A percentile compares a stretch with the other conserved stretches of the same genome.
These are phyloP conservation scores for Lepeophtheirus nordmannii DNA, from an alignment of 2,888 invertebrate species.

Conservation along the genomic window DNA sequence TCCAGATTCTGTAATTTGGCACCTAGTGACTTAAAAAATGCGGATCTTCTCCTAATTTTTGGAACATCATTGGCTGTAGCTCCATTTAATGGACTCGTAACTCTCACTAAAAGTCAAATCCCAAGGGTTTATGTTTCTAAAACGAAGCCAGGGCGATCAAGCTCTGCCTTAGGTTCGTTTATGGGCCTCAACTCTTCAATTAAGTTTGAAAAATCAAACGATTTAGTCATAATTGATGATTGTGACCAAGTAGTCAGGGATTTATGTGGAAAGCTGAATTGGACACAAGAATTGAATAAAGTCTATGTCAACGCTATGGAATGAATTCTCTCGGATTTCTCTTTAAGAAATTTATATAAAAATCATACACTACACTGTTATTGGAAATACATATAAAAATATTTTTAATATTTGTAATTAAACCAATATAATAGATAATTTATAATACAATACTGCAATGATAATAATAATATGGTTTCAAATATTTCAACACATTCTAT, in stretches of 20 bases:
- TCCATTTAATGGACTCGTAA: slow-evolving; percentile 7
- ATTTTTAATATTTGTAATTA: too few species aligned
- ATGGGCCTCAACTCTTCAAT: not conserved
- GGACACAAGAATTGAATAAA: slow-evolving; percentile 5
- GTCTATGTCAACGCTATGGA: not conserved
- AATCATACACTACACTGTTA: too few species aligned
- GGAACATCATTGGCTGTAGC: slow-evolving; percentile 76
- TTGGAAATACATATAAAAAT: too few species aligned
- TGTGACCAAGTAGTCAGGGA: slow-evolving; percentile 8
- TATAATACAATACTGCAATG: too few species aligned
- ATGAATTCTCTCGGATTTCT: too few species aligned
- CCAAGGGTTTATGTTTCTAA: slow-evolving; percentile 10
- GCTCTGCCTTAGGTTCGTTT: not conserved
- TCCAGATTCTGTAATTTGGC: slow-evolving; percentile 52
- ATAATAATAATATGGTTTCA: too few species aligned
- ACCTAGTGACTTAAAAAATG: slow-evolving; percentile 57
- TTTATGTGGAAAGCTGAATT: not conserved
- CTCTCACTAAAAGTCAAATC: not conserved
- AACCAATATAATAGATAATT: too few species aligned
- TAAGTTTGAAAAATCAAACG: not conserved
- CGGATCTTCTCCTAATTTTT: slow-evolving; percentile 81
- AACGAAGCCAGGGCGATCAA: slow-evolving; percentile 12
- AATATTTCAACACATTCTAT: too few species aligned
- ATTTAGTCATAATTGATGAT: slow-evolving; percentile 13
- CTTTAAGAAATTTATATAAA: too few species aligned